Base-by-base conservation (phyloP, 2,797 vertebrate species). In the Cyprinella venusta region DNA sequence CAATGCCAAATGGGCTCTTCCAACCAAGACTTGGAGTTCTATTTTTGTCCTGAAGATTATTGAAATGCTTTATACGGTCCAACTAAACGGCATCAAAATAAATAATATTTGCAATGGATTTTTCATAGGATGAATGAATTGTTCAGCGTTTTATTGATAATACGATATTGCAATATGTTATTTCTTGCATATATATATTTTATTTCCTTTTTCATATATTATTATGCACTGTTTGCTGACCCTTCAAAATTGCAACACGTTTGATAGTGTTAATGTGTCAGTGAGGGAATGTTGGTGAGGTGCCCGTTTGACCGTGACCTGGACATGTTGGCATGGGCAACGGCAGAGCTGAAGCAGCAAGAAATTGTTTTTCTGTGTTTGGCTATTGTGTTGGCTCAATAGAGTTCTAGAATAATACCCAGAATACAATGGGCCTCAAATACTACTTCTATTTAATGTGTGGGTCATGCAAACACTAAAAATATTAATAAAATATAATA, bases 1-100 rank as follows among this genome's bases (percentile, higher is more conserved):
- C 88, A 78, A 61, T 84, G 89, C 89, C 90, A 84, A 91, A 88
- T 68, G 77, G 75, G 88, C 89, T 91, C 89, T 93, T 93, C 91
- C 87, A 87, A 90, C 86, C 85, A 85, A 81, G 88, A 84, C 81
- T 85, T 86, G 84, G 76, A 67, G 42, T 85, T 24, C 88, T 94
- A 92, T 93, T 92, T 89, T 78, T 81, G 86, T 85, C 71, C 75
- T 59, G 26, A 65, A 48, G 69, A 75, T 12, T 26, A 3, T 24
- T 36, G 30, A 15, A 40, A 76, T 8, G 8, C 21, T 40, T 4
- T 40, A 64, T 56, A 1, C 12, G 3, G 4, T 30, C 30, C 19
- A 74, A n/a, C 6, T 33, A 36, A 54, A 21, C 0, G 6, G 12
- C 16, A 72, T 24, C 30, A 52, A 33, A 71, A 21, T 24, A 24